These are phyloP conservation scores for Argopecten irradians DNA, from an alignment of 1,140 invertebrate species.

Conservation along the genomic window DNA sequence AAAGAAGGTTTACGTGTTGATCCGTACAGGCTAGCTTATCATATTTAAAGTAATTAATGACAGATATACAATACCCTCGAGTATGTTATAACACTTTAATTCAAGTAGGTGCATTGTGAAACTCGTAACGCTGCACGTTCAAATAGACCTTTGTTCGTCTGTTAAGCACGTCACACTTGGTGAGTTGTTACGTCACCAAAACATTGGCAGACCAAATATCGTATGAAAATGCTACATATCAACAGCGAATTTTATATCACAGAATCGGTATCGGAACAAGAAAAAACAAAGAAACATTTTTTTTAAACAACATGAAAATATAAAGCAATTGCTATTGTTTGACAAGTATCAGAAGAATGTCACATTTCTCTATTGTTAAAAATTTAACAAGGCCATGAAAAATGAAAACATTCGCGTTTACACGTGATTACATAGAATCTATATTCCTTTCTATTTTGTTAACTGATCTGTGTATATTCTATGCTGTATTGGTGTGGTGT, in stretches of 20 bases:
- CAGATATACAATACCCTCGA: background rate
- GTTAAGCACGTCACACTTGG: background rate
- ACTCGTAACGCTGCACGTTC: background rate
- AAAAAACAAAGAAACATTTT: too few species aligned
- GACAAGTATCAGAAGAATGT: too few species aligned
- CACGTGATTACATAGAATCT: background rate
- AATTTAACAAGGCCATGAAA: background rate
- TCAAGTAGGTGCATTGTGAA: background rate
- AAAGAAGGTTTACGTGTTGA: background rate
- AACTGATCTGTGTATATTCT: background rate
- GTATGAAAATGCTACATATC: background rate
- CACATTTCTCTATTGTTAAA: background rate
- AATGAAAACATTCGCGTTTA: background rate
- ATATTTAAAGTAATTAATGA: slow-evolving; percentile 1
- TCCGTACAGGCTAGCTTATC: background rate
- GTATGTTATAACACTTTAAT: background rate
- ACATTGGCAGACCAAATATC: background rate
- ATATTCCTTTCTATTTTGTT: background rate
- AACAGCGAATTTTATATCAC: too few species aligned
- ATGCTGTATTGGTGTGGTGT: background rate
- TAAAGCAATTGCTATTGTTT: too few species aligned
- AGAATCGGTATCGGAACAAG: too few species aligned
- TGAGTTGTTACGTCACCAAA: background rate
- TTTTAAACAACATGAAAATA: too few species aligned
- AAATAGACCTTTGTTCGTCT: slow-evolving; percentile 16